Percentiles rank a stretch among this genome's conserved stretches.
phyloP scores from a whole-genome alignment of 2,113 vertebrate species.

The Rhinopomastus cyanomelas region DNA sequence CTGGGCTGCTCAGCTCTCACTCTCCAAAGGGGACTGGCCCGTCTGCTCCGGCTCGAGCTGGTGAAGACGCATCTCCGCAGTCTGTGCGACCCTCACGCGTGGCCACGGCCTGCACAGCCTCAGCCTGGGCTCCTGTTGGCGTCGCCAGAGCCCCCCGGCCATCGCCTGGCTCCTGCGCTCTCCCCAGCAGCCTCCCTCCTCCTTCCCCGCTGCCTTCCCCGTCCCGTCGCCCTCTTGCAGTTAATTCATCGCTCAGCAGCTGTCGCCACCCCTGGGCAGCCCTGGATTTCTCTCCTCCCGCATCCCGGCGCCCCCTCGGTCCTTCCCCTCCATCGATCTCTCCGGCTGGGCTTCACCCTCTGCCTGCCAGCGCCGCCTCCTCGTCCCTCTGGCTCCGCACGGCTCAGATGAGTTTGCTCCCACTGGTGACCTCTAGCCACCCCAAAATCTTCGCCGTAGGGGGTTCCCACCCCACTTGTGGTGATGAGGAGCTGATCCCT shows the following conservation, averaged over 20 bases:
- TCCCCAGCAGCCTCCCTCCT: constrained; percentile 7
- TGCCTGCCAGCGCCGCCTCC: not conserved
- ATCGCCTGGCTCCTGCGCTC: constrained; percentile 3
- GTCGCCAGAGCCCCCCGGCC: not conserved
- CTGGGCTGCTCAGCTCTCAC: not conserved
- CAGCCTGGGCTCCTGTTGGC: not conserved
- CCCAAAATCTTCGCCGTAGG: too few species aligned
- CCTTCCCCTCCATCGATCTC: constrained; percentile 57
- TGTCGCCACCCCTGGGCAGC: constrained; percentile 54
- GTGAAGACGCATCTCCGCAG: not conserved
- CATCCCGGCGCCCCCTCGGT: not conserved
- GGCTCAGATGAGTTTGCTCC: not conserved
- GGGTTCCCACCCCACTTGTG: not conserved
- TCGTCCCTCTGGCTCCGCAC: not conserved
- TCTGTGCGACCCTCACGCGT: not conserved
- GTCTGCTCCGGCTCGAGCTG: not conserved
- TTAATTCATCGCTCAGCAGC: constrained; percentile 61
- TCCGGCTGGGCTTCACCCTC: constrained; percentile 23
- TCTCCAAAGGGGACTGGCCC: not conserved
- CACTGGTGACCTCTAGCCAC: not conserved
- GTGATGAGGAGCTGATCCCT: not conserved
- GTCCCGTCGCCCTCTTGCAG: constrained; percentile 52
- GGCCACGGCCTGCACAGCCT: not conserved
- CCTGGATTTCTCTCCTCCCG: constrained; percentile 54
- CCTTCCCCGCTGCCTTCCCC: constrained; percentile 32